Evolutionary conservation across 2,888 invertebrate species (phyloP).

Genomic region (Pinctada fucata): DNA sequence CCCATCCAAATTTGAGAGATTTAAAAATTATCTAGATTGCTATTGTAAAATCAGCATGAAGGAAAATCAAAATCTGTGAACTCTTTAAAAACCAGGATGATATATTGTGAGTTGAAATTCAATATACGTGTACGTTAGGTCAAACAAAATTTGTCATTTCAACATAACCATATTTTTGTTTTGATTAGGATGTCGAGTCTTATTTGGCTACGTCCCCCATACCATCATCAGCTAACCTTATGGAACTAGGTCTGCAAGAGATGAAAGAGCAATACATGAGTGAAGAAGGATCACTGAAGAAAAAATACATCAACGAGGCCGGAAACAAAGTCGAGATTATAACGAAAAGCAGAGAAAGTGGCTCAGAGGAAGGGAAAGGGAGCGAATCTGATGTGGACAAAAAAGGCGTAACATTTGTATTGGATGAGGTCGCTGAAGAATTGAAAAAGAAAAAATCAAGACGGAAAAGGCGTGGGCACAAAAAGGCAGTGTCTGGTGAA

Average conservation of each 20-base stretch:
- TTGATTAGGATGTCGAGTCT: slow-evolving; percentile 81
- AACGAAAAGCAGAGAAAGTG: background rate
- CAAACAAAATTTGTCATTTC: no score
- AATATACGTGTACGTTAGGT: no score
- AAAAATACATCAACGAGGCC: slow-evolving; percentile 16
- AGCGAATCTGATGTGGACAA: background rate
- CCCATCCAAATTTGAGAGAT: no score
- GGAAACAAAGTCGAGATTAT: slow-evolving; percentile 12
- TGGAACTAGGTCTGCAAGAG: slow-evolving; percentile 64
- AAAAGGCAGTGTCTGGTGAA: background rate
- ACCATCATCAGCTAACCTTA: slow-evolving; percentile 79
- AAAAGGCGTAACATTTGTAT: background rate
- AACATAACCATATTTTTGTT: no score
- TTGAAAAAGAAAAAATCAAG: slow-evolving; percentile 12
- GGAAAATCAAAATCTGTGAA: no score
- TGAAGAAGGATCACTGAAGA: background rate
- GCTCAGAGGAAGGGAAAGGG: background rate
- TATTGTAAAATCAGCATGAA: no score
- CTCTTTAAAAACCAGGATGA: no score
- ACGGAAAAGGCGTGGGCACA: slow-evolving; percentile 33
- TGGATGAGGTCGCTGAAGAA: slow-evolving; percentile 12
- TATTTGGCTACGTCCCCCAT: slow-evolving; percentile 97
- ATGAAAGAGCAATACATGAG: slow-evolving; percentile 49
- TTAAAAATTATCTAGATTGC: no score
- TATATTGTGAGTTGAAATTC: no score